These are phyloP conservation scores for Carcina quercana DNA, from an alignment of 2,888 invertebrate species.

Conservation along the genomic window DNA sequence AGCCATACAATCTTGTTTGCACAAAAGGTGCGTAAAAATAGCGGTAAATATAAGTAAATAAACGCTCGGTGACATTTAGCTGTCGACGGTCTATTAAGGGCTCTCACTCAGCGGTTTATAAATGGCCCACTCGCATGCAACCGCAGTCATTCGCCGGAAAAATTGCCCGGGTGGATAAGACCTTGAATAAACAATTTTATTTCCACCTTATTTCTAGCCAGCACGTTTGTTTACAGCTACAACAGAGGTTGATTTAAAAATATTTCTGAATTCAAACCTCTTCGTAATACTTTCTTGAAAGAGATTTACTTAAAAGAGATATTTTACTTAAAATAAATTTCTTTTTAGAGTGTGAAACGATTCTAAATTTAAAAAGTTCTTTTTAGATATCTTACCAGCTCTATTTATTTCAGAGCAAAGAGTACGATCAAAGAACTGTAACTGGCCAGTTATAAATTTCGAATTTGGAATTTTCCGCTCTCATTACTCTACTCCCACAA, in stretches of 20 bases:
- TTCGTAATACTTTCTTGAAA: too few relatives aligned
- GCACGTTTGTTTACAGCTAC: slow-evolving; percentile 12
- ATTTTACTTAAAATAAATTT: too few relatives aligned
- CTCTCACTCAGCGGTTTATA: slow-evolving; percentile 58
- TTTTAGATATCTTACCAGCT: too few relatives aligned
- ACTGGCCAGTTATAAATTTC: slow-evolving; percentile 4
- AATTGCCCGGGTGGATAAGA: slow-evolving; percentile 36
- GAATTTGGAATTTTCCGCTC: slow-evolving; percentile 2
- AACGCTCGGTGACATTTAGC: slow-evolving; percentile 65
- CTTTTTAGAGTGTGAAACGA: too few relatives aligned
- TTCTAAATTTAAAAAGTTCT: too few relatives aligned
- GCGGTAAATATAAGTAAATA: slow-evolving; percentile 47
- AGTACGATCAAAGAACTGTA: not conserved
- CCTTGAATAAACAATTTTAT: slow-evolving; percentile 56
- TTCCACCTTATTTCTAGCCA: slow-evolving; percentile 15
- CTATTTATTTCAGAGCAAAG: too few relatives aligned
- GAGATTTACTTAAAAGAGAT: too few relatives aligned
- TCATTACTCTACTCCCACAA: slow-evolving; percentile 25
- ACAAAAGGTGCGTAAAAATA: slow-evolving; percentile 41
- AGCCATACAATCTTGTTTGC: too few relatives aligned
- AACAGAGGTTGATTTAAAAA: slow-evolving; percentile 10
- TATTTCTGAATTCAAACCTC: too few relatives aligned
- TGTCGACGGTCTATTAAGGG: slow-evolving; percentile 71
- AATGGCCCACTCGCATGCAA: slow-evolving; percentile 63
- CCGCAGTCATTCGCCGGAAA: slow-evolving; percentile 43